Evolutionary conservation across 2,797 vertebrate genomes (phyloP).

Genomic region (Diglossa cyanea): DNA sequence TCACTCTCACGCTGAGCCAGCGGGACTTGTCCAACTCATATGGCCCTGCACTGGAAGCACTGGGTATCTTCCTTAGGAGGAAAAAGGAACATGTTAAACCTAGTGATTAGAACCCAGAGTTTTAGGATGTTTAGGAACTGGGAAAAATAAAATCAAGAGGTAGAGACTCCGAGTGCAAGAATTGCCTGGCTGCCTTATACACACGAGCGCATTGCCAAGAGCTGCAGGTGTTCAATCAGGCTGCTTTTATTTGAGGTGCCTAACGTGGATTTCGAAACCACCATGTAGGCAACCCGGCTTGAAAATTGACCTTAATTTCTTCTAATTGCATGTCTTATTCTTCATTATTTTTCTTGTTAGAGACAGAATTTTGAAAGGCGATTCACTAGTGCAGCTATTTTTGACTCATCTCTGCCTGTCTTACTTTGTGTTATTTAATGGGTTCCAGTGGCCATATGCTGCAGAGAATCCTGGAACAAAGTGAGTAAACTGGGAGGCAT

Average conservation of each 20-base stretch:
- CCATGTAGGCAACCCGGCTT: slow-evolving; percentile 24
- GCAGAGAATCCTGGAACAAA: slow-evolving; percentile 64
- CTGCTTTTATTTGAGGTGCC: slow-evolving; percentile 64
- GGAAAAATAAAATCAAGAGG: neutral
- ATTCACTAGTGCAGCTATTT: slow-evolving; percentile 63
- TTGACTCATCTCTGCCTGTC: slow-evolving; percentile 66
- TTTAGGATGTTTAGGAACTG: neutral
- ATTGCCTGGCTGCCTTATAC: slow-evolving; percentile 34
- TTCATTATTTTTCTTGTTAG: slow-evolving; percentile 61
- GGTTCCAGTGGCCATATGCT: slow-evolving; percentile 67
- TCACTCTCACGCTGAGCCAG: neutral
- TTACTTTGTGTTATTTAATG: slow-evolving; percentile 63
- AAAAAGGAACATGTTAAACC: neutral
- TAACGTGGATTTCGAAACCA: neutral
- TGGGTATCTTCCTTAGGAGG: neutral
- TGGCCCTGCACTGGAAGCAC: neutral
- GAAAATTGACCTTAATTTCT: slow-evolving; percentile 64
- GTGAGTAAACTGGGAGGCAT: slow-evolving; percentile 65
- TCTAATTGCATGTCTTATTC: slow-evolving; percentile 51
- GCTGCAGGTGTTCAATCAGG: slow-evolving; percentile 66
- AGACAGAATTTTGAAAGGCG: slow-evolving; percentile 59
- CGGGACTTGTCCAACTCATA: neutral
- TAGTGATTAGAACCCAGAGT: slow-evolving; percentile 1
- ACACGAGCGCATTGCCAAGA: slow-evolving; percentile 5
- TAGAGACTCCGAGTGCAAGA: slow-evolving; percentile 9